These are phyloP conservation scores for Aldabrachelys gigantea DNA, from an alignment of 2,113 vertebrate species.

Conservation along the genomic window DNA sequence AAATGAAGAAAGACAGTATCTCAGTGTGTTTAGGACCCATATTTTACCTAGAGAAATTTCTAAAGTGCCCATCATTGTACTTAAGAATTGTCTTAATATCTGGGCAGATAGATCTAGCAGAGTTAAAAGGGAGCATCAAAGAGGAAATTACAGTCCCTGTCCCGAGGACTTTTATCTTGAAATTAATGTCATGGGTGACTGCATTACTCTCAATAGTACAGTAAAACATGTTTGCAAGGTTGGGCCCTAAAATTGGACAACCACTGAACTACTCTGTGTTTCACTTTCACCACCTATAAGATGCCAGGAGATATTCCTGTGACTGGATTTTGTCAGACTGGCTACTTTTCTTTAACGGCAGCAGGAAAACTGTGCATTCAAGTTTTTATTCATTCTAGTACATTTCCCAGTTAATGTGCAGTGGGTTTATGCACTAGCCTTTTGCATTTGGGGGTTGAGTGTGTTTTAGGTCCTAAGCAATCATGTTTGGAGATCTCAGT, in stretches of 20 bases:
- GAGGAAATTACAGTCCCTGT: slow-evolving; percentile 56
- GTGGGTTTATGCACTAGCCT: background rate
- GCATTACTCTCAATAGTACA: slow-evolving; percentile 16
- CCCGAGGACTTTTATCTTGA: slow-evolving; percentile 46
- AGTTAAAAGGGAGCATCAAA: slow-evolving; percentile 53
- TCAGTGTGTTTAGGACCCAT: fast-evolving
- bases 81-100: background rate
- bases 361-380: fast-evolving
- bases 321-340: background rate
- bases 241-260: slow-evolving; percentile 43
- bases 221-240: slow-evolving; percentile 47
- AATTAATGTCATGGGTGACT: slow-evolving; percentile 60
- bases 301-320: background rate
- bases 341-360: background rate
- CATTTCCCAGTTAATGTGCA: background rate
- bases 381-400: background rate
- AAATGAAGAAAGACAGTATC: background rate
- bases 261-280: slow-evolving; percentile 59
- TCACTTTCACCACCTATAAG: slow-evolving; percentile 54
- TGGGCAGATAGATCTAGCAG: background rate
- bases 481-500: fast-evolving
- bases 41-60: background rate
- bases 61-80: background rate
- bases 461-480: background rate
- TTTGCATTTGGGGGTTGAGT: background rate